Percentiles rank a stretch among this genome's conserved stretches.
These are phyloP conservation scores for Sebastes itinus DNA, from an alignment of 2,797 vertebrate genomes.

Conservation along the genomic window DNA sequence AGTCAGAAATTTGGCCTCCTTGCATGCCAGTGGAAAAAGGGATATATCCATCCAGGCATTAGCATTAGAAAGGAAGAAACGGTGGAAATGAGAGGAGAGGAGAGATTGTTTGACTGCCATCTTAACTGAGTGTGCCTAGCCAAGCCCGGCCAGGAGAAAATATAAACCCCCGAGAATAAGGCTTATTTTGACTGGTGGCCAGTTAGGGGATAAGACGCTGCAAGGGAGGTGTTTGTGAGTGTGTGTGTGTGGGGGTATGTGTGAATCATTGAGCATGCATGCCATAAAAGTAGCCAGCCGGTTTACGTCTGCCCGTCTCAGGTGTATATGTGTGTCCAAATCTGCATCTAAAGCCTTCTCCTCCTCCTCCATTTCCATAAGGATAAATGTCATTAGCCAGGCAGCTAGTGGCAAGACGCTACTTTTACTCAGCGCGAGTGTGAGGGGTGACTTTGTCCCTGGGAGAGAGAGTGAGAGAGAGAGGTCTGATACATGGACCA, in stretches of 20 bases:
- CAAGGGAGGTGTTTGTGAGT: constrained; percentile 50
- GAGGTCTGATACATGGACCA: constrained; percentile 78
- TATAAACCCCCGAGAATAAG: constrained; percentile 75
- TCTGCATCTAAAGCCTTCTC: constrained; percentile 71
- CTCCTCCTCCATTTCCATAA: constrained; percentile 65
- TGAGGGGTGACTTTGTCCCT: constrained; percentile 72
- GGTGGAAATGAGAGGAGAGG: constrained; percentile 69
- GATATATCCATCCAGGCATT: constrained; percentile 77
- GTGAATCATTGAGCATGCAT: constrained; percentile 48
- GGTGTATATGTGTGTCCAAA: constrained; percentile 71
- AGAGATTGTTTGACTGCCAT: constrained; percentile 77
- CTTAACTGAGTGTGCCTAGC: constrained; percentile 69
- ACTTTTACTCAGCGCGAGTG: constrained; percentile 57
- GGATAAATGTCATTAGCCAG: constrained; percentile 79
- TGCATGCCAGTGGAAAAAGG: constrained; percentile 63
- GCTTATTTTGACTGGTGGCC: constrained; percentile 81
- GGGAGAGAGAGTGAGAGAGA: constrained; percentile 48
- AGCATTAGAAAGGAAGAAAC: constrained; percentile 78
- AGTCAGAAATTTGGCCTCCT: constrained; percentile 75
- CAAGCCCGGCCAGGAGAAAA: constrained; percentile 71
- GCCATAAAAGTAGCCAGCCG: constrained; percentile 61
- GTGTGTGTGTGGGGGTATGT: constrained; percentile 9
- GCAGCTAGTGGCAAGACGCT: constrained; percentile 63
- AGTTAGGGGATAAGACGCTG: constrained; percentile 74
- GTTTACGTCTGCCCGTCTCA: constrained; percentile 66